Conservation (phyloP, 2,113 vertebrate genomes). For the Collichthys lucidus region DNA sequence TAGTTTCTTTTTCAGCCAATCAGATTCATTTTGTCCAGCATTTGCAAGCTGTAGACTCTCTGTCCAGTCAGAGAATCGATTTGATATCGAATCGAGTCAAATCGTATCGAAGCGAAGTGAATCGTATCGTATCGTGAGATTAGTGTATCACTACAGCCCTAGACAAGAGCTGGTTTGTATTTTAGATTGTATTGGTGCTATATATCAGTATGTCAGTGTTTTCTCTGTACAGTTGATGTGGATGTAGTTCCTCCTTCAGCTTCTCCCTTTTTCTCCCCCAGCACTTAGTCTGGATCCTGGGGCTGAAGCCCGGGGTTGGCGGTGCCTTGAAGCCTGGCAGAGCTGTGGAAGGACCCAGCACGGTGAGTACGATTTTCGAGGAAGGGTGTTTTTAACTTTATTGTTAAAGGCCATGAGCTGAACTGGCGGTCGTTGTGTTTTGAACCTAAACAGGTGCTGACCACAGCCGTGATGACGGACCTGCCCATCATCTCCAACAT, state of each 20-base stretch:
- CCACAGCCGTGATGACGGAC: conserved; percentile 99
- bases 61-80: too few species aligned
- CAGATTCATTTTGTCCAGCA: too few species aligned
- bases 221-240: background rate
- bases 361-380: conserved; percentile 83
- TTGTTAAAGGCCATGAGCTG: background rate
- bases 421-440: conserved; percentile 20
- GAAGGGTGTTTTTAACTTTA: background rate
- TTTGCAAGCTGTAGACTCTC: too few species aligned
- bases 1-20: too few species aligned
- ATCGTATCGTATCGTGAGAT: too few species aligned
- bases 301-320: conserved; percentile 93
- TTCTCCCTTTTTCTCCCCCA: conserved; percentile 68
- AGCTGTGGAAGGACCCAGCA: conserved; percentile 97
- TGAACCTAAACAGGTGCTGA: conserved; percentile 89
- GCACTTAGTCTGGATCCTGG: conserved; percentile 99
- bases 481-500: conserved; percentile 97
- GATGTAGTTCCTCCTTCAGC: background rate
- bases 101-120: too few species aligned
- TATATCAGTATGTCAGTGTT: background rate
- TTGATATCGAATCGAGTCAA: too few species aligned
- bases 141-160: too few species aligned
- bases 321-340: conserved; percentile 96
- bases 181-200: background rate
- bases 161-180: background rate